phyloP scores from a whole-genome alignment of 2,797 vertebrate species.

The Pseudomugil tenellus region DNA sequence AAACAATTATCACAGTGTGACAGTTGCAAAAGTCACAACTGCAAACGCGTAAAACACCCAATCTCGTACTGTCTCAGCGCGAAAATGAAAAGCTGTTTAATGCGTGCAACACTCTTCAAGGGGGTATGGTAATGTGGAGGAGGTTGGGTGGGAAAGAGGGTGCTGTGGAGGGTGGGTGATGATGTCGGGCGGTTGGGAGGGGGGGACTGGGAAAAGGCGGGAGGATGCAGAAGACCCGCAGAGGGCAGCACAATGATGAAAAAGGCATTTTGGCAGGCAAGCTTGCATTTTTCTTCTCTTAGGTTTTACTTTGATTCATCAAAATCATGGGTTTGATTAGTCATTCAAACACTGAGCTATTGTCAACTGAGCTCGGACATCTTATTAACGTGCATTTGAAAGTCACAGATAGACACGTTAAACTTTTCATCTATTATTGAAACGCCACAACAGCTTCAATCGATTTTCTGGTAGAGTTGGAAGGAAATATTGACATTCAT shows the following conservation, averaged over 20 bases:
- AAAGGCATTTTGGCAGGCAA: conserved; percentile 51
- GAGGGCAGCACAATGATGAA: conserved; percentile 84
- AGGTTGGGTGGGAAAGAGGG: conserved; percentile 18
- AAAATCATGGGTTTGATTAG: conserved; percentile 55
- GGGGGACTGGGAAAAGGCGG: background rate
- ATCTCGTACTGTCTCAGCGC: conserved; percentile 62
- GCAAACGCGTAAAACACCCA: conserved; percentile 58
- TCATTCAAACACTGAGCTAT: conserved; percentile 41
- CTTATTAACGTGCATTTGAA: conserved; percentile 40
- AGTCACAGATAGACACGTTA: conserved; percentile 25
- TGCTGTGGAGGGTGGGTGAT: conserved; percentile 6
- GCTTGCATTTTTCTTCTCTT: conserved; percentile 1
- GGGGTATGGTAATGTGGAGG: conserved; percentile 66
- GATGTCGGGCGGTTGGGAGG: conserved; percentile 7
- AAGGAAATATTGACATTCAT: conserved; percentile 28
- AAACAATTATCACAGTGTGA: conserved; percentile 54
- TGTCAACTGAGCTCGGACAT: background rate
- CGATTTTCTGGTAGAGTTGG: conserved; percentile 25
- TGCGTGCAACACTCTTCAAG: conserved; percentile 74
- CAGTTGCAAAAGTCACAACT: conserved; percentile 21
- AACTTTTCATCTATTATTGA: conserved; percentile 21
- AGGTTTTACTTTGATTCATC: conserved; percentile 41
- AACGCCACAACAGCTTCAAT: conserved; percentile 7
- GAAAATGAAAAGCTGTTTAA: conserved; percentile 75
- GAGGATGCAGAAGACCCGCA: conserved; percentile 73